Evolutionary conservation across 2,888 invertebrate genomes (phyloP).

Genomic region (Rugalucina vietnamica): DNA sequence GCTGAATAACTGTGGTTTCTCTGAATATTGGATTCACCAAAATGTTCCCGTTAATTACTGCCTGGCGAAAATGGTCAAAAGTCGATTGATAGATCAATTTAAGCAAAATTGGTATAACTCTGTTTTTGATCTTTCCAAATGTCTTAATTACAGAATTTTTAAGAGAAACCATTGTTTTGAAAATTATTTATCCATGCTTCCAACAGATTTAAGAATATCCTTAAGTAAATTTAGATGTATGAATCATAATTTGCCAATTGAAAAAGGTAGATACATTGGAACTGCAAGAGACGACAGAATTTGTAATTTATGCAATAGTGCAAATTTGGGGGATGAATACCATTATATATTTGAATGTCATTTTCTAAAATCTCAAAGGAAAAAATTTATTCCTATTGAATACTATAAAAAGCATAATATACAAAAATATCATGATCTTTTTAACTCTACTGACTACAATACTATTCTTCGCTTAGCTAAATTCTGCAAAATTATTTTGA

Average conservation of each 20-base stretch:
- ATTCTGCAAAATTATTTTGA: background rate
- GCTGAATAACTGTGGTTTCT: background rate
- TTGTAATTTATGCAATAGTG: background rate
- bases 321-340: background rate
- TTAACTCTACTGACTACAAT: background rate
- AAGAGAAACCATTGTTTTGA: background rate
- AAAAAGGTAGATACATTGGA: background rate
- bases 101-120: conserved; percentile 1
- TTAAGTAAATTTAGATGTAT: background rate
- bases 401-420: background rate
- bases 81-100: background rate
- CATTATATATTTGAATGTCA: background rate
- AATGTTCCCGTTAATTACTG: background rate
- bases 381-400: background rate
- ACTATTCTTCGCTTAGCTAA: background rate
- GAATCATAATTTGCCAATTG: background rate
- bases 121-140: background rate
- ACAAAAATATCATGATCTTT: conserved; percentile 6
- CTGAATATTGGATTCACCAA: background rate
- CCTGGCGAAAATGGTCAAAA: conserved; percentile 1
- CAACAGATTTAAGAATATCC: conserved; percentile 4
- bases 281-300: background rate
- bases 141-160: background rate
- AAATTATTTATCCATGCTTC: background rate
- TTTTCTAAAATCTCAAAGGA: background rate